Conservation (phyloP, 92 coral and sea anemone species). For the Scolanthus callimorphus region DNA sequence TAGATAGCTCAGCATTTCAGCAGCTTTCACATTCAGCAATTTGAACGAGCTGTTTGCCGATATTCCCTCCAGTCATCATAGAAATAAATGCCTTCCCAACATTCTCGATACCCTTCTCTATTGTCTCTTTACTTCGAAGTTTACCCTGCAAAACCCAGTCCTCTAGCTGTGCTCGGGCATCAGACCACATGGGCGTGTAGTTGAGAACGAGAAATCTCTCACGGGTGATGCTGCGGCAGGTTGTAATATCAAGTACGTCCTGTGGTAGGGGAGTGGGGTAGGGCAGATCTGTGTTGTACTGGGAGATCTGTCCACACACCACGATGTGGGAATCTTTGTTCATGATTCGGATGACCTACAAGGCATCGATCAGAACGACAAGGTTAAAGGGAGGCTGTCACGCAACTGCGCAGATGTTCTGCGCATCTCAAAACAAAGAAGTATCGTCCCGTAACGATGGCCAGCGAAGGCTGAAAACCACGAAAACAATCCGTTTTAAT, state of each 20-base stretch:
- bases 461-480: no score
- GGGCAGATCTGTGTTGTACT: slow-evolving; percentile 73
- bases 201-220: slow-evolving; percentile 56
- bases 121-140: slow-evolving; percentile 73
- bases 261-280: slow-evolving; percentile 71
- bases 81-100: slow-evolving; percentile 77
- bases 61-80: slow-evolving; percentile 86
- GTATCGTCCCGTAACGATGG: no score
- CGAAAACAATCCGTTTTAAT: no score
- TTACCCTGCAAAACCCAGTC: slow-evolving; percentile 78
- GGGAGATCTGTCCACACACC: slow-evolving; percentile 88
- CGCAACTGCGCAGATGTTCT: no score
- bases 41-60: slow-evolving; percentile 80
- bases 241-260: slow-evolving; percentile 45
- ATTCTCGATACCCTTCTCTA: slow-evolving; percentile 78
- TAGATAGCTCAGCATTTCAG: no score
- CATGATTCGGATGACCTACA: slow-evolving; percentile 79
- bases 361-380: no score
- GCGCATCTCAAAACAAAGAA: no score
- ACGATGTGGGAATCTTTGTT: slow-evolving; percentile 68
- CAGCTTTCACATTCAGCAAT: slow-evolving; percentile 27
- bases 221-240: slow-evolving; percentile 58
- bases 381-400: no score
- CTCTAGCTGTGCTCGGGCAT: slow-evolving; percentile 55
- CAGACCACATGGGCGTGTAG: slow-evolving; percentile 46